These are phyloP conservation scores for Clunio marinus DNA, from an alignment of 2,888 invertebrate species.

Conservation along the genomic window DNA sequence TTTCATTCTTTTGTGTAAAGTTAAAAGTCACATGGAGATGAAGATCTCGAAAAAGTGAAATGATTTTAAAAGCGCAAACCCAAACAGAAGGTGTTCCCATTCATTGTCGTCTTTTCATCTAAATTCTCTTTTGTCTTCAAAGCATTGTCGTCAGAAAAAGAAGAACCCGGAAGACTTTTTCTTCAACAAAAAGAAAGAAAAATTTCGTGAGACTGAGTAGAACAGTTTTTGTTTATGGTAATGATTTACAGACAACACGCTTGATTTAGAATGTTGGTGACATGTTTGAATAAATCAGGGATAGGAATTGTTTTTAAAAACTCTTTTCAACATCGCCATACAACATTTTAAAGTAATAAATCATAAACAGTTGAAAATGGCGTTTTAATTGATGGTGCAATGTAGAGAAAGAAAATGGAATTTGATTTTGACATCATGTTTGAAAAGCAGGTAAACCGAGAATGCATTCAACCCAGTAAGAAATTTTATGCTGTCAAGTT, in stretches of 20 bases:
- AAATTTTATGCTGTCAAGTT: too few species aligned
- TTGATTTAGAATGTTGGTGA: neutral
- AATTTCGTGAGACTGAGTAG: neutral
- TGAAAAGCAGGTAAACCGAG: neutral
- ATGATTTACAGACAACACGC: constrained; percentile 27
- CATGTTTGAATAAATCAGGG: neutral
- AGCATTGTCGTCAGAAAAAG: neutral
- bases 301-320: neutral
- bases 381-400: constrained; percentile 4
- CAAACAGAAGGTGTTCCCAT: constrained; percentile 24
- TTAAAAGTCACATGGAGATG: neutral
- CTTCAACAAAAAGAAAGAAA: too few species aligned
- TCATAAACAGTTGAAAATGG: neutral
- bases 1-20: neutral
- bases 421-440: neutral
- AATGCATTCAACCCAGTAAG: neutral
- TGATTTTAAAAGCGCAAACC: constrained; percentile 9
- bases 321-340: neutral
- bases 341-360: too few species aligned
- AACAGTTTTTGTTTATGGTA: constrained; percentile 16
- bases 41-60: neutral
- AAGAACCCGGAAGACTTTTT: constrained; percentile 12
- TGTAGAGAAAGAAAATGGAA: neutral
- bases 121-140: neutral
- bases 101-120: neutral